Percentiles rank a stretch among this genome's conserved stretches.
These are phyloP conservation scores for Leuciscus waleckii DNA, from an alignment of 2,797 vertebrate genomes.

Conservation along the genomic window DNA sequence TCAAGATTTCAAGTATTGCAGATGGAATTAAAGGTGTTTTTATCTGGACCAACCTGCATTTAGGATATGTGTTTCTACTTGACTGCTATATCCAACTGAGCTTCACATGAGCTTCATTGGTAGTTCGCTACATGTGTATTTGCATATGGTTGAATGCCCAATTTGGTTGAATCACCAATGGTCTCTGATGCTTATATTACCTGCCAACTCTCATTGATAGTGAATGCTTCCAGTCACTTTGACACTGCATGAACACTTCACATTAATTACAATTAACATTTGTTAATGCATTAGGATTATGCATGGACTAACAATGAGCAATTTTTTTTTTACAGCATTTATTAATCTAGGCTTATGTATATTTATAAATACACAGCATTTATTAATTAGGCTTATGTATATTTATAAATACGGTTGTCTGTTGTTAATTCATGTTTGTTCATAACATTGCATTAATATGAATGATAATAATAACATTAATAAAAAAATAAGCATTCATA, in stretches of 20 bases:
- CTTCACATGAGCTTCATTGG: not conserved
- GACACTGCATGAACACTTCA: not conserved
- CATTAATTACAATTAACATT: not conserved
- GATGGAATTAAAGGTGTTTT: not conserved
- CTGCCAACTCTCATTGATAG: not conserved
- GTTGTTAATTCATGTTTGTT: not conserved
- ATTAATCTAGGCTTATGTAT: not conserved
- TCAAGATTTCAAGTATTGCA: not conserved
- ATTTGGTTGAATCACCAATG: not conserved
- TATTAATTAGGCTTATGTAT: not conserved
- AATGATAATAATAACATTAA: no score
- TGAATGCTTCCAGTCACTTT: not conserved
- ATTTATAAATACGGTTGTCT: not conserved
- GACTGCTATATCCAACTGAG: conserved; percentile 3
- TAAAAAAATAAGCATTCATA: no score
- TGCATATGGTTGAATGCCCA: not conserved
- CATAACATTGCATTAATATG: not conserved
- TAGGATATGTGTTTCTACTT: not conserved
- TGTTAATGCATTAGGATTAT: not conserved
- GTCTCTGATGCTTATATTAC: not conserved
- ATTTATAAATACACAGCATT: not conserved
- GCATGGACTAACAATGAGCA: not conserved
- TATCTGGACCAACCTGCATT: not conserved
- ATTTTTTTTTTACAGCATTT: not conserved
- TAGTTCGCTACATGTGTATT: not conserved